A percentile compares a stretch with the other conserved stretches of the same genome.
Conservation (phyloP, 2,888 invertebrate species). For the Drosophila niveifrons region DNA sequence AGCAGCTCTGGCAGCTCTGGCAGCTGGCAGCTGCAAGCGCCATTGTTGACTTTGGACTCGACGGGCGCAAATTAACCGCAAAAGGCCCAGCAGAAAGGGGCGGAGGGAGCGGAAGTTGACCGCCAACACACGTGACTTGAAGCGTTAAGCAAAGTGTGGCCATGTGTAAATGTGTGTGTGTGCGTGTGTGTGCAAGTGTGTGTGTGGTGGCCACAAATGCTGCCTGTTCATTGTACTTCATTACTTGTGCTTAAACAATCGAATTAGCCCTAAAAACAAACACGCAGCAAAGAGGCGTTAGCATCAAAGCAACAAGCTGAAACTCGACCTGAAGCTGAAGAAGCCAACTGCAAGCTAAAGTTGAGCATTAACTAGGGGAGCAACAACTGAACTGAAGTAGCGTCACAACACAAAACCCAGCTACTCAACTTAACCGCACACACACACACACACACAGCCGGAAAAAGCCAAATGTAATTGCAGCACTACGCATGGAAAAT, state of each 20-base stretch:
- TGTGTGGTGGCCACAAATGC: constrained; percentile 31
- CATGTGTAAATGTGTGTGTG: constrained; percentile 16
- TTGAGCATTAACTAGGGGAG: too few species aligned
- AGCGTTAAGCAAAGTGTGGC: constrained; percentile 37
- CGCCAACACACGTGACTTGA: constrained; percentile 43
- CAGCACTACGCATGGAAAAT: constrained; percentile 7
- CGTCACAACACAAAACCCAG: not conserved
- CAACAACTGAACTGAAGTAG: not conserved
- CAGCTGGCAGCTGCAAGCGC: constrained; percentile 31
- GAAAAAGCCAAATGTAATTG: constrained; percentile 37
- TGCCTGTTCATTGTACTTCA: constrained; percentile 48
- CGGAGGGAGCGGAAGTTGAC: constrained; percentile 5
- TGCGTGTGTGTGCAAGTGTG: constrained; percentile 17
- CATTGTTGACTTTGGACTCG: constrained; percentile 60
- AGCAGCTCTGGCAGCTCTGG: constrained; percentile 4
- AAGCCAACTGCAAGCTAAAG: not conserved
- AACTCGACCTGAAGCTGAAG: not conserved
- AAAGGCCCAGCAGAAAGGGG: constrained; percentile 28
- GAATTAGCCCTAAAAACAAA: constrained; percentile 62
- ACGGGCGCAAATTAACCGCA: constrained; percentile 64
- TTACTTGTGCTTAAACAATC: constrained; percentile 70
- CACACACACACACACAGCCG: constrained; percentile 1
- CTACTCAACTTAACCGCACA: too few species aligned
- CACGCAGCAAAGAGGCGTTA: constrained; percentile 36
- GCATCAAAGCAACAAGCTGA: constrained; percentile 19